These are phyloP conservation scores for Himantopus leucocephalus DNA, from an alignment of 2,113 vertebrate genomes.

Conservation along the genomic window DNA sequence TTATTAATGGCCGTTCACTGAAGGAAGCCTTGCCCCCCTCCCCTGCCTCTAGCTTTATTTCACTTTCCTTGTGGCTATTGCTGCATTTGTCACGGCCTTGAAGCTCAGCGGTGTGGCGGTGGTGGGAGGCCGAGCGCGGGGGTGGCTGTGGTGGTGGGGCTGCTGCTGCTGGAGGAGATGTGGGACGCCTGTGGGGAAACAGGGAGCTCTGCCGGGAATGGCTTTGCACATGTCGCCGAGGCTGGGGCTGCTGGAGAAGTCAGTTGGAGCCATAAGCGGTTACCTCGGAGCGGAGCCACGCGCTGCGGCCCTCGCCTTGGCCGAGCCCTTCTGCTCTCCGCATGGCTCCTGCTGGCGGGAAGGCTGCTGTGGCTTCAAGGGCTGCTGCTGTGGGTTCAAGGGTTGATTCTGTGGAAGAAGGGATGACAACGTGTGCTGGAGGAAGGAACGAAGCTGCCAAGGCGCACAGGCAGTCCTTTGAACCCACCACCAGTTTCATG, in stretches of 20 bases:
- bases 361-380: neutral
- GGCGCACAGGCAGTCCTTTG: rapidly evolving
- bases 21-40: too few species aligned
- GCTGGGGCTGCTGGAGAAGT: neutral
- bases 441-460: rapidly evolving
- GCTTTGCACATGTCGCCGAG: rapidly evolving
- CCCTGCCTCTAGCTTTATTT: too few species aligned
- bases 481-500: rapidly evolving
- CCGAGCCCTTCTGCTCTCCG: too few species aligned
- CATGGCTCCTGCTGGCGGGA: rapidly evolving
- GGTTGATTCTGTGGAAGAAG: neutral
- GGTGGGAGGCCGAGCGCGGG: neutral
- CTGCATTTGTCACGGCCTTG: neutral
- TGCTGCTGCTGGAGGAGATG: neutral
- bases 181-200: neutral
- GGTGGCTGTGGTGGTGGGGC: neutral
- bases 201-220: rapidly evolving
- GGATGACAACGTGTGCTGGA: rapidly evolving
- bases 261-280: rapidly evolving
- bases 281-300: rapidly evolving
- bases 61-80: rapidly evolving
- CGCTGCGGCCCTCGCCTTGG: neutral
- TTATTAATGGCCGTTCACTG: rapidly evolving
- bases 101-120: neutral
- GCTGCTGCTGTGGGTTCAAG: rapidly evolving